A percentile compares a stretch with the other conserved stretches of the same genome.
Conservation (phyloP, 2,888 invertebrate genomes). For the Ochropacha duplaris region DNA sequence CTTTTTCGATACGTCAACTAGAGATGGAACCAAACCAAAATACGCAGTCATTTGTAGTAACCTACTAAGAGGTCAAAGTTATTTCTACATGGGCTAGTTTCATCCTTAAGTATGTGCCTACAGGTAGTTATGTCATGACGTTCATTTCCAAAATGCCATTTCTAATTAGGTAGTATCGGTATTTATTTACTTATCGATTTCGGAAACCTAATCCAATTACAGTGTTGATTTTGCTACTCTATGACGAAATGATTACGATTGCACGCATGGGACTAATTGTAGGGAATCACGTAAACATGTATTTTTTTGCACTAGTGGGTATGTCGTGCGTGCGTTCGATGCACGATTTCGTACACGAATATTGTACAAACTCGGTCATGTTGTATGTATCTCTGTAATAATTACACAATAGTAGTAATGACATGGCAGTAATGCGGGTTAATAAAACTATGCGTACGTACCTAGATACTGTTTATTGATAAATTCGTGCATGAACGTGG, state of each 20-base stretch:
- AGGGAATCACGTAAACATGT: conserved; percentile 50
- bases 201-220: conserved; percentile 34
- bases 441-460: not conserved
- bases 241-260: conserved; percentile 67
- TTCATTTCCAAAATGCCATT: too few relatives aligned
- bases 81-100: too few relatives aligned
- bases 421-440: conserved; percentile 11
- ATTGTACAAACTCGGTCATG: conserved; percentile 39
- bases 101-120: too few relatives aligned
- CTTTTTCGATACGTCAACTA: too few relatives aligned
- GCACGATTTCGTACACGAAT: conserved; percentile 50
- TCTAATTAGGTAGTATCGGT: too few relatives aligned
- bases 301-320: conserved; percentile 9
- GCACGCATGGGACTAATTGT: conserved; percentile 56
- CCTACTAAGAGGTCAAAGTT: too few relatives aligned
- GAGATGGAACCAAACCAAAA: too few relatives aligned
- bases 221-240: conserved; percentile 58
- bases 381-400: conserved; percentile 48
- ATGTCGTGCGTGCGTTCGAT: conserved; percentile 35
- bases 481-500: too few relatives aligned
- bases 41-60: too few relatives aligned
- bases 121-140: too few relatives aligned
- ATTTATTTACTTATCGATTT: conserved; percentile 11
- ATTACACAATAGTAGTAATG: conserved; percentile 53
- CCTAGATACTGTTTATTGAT: too few relatives aligned